A percentile compares a stretch with the other conserved stretches of the same genome.
phyloP scores from a whole-genome alignment of 2,113 vertebrate genomes.

The Cinclus cinclus region DNA sequence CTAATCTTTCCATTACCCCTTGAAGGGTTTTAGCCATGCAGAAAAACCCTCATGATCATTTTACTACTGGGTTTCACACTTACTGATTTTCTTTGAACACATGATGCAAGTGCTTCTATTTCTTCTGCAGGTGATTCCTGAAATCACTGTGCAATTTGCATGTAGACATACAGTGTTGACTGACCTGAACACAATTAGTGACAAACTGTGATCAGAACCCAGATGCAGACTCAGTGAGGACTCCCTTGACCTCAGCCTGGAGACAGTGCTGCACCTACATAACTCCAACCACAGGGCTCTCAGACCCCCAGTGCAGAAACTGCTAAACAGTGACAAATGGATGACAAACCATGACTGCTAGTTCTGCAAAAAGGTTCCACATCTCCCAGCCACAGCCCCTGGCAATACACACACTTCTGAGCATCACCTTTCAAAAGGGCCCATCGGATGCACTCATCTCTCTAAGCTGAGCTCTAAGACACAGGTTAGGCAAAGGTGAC shows the following conservation, averaged over 20 bases:
- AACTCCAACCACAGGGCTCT: neutral
- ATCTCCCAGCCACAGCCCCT: neutral
- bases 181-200: neutral
- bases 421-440: neutral
- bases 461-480: neutral
- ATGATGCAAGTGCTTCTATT: neutral
- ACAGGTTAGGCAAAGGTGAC: neutral
- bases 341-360: neutral
- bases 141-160: neutral
- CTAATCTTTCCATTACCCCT: neutral
- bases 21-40: constrained; percentile 20
- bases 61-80: neutral
- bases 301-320: neutral
- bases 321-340: neutral
- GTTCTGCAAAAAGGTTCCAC: neutral
- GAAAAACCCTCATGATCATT: neutral
- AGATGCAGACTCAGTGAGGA: neutral
- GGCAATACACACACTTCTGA: neutral
- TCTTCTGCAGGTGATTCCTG: neutral
- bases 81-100: constrained; percentile 2
- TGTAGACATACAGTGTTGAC: neutral
- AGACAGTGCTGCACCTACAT: neutral
- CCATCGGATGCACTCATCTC: neutral
- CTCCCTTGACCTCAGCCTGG: neutral
- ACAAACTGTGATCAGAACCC: neutral